Conservation (phyloP, 2,888 invertebrate genomes). For the Atethmia centrago region DNA sequence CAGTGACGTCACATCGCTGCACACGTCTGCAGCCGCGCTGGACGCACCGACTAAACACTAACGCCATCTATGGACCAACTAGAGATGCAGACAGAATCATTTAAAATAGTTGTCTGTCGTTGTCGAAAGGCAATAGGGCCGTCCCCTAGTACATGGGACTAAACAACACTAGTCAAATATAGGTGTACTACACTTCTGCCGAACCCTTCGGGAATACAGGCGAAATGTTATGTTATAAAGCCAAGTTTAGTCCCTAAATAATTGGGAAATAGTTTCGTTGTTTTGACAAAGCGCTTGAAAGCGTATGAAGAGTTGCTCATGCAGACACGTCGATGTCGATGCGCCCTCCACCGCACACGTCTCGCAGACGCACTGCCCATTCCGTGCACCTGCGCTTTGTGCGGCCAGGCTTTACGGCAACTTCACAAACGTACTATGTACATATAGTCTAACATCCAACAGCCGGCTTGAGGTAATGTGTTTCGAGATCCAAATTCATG, state of each 20-base stretch:
- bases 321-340: constrained; percentile 49
- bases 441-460: constrained; percentile 27
- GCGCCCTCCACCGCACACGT: constrained; percentile 43
- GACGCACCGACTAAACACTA: constrained; percentile 1
- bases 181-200: background rate
- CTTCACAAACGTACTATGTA: constrained; percentile 31
- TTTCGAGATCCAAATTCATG: constrained; percentile 28
- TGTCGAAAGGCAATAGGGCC: background rate
- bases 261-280: constrained; percentile 20
- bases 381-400: constrained; percentile 56
- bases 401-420: constrained; percentile 47
- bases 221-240: background rate
- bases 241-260: constrained; percentile 4
- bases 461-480: constrained; percentile 35
- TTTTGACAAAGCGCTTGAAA: constrained; percentile 34
- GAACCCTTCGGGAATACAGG: background rate
- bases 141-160: no score
- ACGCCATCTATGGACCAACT: constrained; percentile 26
- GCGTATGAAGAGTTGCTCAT: constrained; percentile 31
- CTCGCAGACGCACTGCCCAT: constrained; percentile 51
- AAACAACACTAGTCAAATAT: background rate
- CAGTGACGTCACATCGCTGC: constrained; percentile 49
- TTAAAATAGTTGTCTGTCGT: constrained; percentile 1
- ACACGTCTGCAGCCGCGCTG: constrained; percentile 25
- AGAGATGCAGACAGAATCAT: background rate